A percentile compares a stretch with the other conserved stretches of the same genome.
Evolutionary conservation across 2,113 vertebrate genomes (phyloP).

Genomic region (Jacana jacana): DNA sequence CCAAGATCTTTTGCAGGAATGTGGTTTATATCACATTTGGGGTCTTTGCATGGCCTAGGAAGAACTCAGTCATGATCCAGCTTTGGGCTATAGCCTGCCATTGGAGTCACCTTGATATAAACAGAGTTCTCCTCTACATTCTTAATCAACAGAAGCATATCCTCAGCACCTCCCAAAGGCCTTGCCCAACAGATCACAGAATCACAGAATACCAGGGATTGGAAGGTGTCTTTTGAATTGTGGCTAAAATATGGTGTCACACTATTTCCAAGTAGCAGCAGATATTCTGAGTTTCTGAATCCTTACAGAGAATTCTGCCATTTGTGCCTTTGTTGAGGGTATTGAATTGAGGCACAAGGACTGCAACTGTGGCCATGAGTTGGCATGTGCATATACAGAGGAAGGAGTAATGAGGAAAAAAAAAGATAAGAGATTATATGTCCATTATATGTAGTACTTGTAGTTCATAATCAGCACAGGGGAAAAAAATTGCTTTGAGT

Average conservation of each 20-base stretch:
- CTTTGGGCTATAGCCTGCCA: neutral
- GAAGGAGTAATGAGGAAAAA: neutral
- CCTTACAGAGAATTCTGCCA: neutral
- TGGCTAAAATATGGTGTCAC: neutral
- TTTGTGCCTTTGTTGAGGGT: neutral
- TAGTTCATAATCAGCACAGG: neutral
- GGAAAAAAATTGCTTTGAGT: neutral
- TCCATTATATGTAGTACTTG: neutral
- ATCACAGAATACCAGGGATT: too few species aligned
- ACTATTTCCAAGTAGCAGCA: neutral
- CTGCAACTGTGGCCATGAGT: neutral
- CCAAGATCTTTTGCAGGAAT: neutral
- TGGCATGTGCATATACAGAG: neutral
- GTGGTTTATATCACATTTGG: neutral
- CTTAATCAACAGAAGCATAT: neutral
- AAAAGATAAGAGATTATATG: neutral
- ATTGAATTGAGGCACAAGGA: neutral
- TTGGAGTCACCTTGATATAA: neutral
- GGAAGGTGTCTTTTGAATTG: neutral
- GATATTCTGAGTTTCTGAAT: neutral
- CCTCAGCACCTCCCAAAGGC: neutral
- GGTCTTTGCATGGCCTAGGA: neutral
- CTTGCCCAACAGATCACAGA: neutral
- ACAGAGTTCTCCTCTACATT: neutral
- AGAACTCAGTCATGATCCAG: neutral